Evolutionary conservation across 2,888 invertebrate genomes (phyloP), one percentile per base, ranked within the genome.

Genomic region (Geophilus truncorum): DNA sequence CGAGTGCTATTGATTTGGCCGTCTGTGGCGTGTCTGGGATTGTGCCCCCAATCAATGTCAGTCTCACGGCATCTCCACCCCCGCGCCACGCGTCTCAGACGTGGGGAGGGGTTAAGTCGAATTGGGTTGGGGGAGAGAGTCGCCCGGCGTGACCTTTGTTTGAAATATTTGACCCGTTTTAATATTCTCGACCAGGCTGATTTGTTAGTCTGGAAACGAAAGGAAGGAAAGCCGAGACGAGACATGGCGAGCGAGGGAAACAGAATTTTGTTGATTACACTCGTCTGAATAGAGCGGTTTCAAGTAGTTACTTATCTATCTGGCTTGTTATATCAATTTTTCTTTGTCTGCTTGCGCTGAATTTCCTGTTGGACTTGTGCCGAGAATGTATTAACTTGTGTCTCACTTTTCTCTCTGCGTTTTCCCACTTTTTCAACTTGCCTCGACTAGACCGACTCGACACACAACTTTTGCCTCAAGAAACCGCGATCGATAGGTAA

Each of bases 21-120:
- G 70, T 70, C 70, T 70, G 70, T 70, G 70, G 70, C 70, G 70
- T 70, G 70, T 70, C 70, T 70, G 70, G 70, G 70, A 70, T 70
- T 70, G 70, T 70, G 70, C 70, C 70, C 70, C 70, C 70, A 70
- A 70, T 70, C 70, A 70, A 70, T 70, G 70, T 70, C 70, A 70
- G 70, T 70, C 70, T 70, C 70, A 70, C 70, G 28, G 70, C 70
- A 70, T 28, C 70, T 70, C 70, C 70, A 70, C 70, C 70, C 70
- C 70, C 70, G 70, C 70, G 70, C 70, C 70, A 70, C 70, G 70
- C 70, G 70, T 70, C 70, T 70, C 70, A 70, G 70, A 70, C 70
- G 28, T 70, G 70, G 70, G 70, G 70, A 28, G 70, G 70, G 70
- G 70, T 28, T 25, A 70, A 70, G 28, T 28, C 70, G 7, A 51